These are phyloP conservation scores for Eilema griseolum DNA, from an alignment of 2,888 invertebrate genomes.

Conservation along the genomic window DNA sequence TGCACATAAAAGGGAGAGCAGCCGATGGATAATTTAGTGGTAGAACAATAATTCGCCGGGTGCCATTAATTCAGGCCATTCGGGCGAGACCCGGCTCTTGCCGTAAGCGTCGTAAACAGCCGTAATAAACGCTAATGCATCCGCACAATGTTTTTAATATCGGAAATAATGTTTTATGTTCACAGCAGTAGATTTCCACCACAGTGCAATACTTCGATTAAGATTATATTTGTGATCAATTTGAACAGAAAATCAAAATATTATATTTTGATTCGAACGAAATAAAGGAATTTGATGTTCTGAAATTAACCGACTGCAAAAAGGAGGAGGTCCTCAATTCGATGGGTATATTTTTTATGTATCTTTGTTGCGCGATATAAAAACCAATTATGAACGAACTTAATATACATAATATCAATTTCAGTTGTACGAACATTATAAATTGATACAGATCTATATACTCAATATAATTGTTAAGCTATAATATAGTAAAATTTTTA, in stretches of 20 bases:
- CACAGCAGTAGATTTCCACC: conserved; percentile 30
- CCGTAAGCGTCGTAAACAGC: conserved; percentile 49
- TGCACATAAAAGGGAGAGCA: conserved; percentile 39
- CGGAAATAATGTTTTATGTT: conserved; percentile 40
- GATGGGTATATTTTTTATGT: too few relatives aligned
- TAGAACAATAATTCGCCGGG: conserved; percentile 54
- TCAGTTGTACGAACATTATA: background rate
- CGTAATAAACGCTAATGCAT: conserved; percentile 53
- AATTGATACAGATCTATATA: too few relatives aligned
- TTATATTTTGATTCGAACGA: too few relatives aligned
- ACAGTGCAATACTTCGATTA: background rate
- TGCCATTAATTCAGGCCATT: conserved; percentile 52
- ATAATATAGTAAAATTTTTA: too few relatives aligned
- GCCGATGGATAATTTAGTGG: conserved; percentile 52
- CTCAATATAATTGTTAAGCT: too few relatives aligned
- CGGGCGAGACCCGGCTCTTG: conserved; percentile 37
- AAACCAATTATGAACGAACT: too few relatives aligned
- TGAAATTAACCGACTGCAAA: background rate
- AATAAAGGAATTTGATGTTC: background rate
- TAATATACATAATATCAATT: too few relatives aligned
- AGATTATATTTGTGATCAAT: background rate
- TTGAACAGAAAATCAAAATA: background rate
- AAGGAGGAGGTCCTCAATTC: too few relatives aligned
- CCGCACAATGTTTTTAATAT: conserved; percentile 51
- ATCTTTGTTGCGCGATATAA: too few relatives aligned